These are phyloP conservation scores for Limnephilus lunatus DNA, from an alignment of 2,888 invertebrate genomes.

Conservation along the genomic window DNA sequence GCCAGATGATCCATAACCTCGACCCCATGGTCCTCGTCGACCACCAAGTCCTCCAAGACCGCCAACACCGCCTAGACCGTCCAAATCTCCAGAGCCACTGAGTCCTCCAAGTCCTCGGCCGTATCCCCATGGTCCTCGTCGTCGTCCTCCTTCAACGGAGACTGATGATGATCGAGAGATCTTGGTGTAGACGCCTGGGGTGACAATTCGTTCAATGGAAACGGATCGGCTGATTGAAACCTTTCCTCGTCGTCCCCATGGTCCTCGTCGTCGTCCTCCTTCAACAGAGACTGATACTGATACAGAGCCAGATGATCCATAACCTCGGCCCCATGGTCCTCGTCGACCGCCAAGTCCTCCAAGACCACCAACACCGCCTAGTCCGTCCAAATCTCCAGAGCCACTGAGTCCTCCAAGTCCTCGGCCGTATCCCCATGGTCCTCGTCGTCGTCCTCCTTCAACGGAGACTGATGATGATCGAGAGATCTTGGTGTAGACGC, in stretches of 20 bases:
- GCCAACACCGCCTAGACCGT: constrained; percentile 13
- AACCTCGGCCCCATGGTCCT: not conserved
- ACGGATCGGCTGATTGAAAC: constrained; percentile 35
- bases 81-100: not conserved
- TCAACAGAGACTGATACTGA: constrained; percentile 36
- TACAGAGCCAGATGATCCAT: not conserved
- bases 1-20: no score
- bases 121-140: constrained; percentile 9
- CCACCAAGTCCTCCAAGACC: not conserved
- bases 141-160: constrained; percentile 32
- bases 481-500: no score
- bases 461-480: no score
- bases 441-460: no score
- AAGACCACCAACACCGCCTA: not conserved
- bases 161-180: constrained; percentile 18
- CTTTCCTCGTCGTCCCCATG: constrained; percentile 27
- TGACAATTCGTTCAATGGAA: constrained; percentile 43
- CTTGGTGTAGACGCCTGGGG: constrained; percentile 7
- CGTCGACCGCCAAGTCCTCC: not conserved
- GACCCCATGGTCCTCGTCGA: no score
- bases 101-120: constrained; percentile 35
- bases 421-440: not conserved
- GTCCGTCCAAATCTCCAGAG: no score
- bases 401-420: no score
- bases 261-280: constrained; percentile 36